These are phyloP conservation scores for Reticulitermes speratus DNA, from an alignment of 1,140 invertebrate genomes.

Conservation along the genomic window DNA sequence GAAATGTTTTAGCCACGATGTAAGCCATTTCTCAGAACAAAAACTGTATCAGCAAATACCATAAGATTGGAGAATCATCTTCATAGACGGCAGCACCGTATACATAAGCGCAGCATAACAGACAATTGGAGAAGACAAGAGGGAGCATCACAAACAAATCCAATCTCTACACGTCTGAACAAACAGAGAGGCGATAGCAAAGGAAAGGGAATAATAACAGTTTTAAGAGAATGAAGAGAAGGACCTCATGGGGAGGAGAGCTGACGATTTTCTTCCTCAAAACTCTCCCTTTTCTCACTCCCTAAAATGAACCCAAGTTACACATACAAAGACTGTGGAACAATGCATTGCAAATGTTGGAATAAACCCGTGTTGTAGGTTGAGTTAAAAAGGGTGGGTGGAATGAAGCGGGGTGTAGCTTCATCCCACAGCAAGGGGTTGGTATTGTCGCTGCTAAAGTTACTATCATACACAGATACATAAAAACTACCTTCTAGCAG, in stretches of 20 bases:
- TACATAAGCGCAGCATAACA: too few relatives aligned
- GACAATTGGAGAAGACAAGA: not conserved
- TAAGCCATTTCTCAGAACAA: not conserved
- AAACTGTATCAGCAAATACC: not conserved
- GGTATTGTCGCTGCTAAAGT: not conserved
- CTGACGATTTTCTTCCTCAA: not conserved
- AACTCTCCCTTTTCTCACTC: not conserved
- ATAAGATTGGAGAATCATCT: not conserved
- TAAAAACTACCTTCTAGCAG: not conserved
- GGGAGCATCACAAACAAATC: not conserved
- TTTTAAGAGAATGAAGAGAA: not conserved
- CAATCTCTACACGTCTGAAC: not conserved
- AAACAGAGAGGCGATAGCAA: not conserved
- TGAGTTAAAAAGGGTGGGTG: not conserved
- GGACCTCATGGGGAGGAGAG: not conserved
- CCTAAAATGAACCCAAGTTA: not conserved
- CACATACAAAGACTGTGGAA: not conserved
- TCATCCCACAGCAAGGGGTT: not conserved
- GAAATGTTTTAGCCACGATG: not conserved
- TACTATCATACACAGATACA: not conserved
- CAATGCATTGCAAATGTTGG: not conserved
- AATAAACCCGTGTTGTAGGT: not conserved
- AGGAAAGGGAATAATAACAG: slow-evolving; percentile 1
- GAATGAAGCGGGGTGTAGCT: not conserved
- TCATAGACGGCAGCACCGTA: not conserved